Percentiles rank a stretch among this genome's conserved stretches.
Conservation (phyloP, 2,797 vertebrate genomes). For the Bufotes viridis region DNA sequence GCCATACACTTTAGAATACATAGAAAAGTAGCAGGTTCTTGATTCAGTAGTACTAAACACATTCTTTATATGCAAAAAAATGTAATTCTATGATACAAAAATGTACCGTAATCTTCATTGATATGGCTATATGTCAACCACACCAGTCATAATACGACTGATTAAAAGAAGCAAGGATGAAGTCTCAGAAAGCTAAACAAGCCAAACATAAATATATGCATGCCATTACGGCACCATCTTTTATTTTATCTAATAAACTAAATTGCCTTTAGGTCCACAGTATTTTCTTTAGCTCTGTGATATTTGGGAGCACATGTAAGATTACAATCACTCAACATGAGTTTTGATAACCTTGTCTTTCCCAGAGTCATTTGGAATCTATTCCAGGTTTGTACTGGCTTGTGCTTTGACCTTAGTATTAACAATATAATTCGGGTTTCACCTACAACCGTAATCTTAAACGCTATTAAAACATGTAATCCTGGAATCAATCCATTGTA, state of each 20-base stretch:
- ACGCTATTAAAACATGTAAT: conserved; percentile 59
- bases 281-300: conserved; percentile 54
- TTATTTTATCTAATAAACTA: conserved; percentile 55
- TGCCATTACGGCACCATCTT: conserved; percentile 54
- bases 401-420: conserved; percentile 52
- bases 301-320: conserved; percentile 54
- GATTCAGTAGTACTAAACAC: background rate
- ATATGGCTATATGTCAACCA: background rate
- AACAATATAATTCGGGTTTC: conserved; percentile 53
- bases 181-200: conserved; percentile 20
- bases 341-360: conserved; percentile 59
- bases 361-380: conserved; percentile 48
- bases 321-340: conserved; percentile 52
- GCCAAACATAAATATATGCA: conserved; percentile 48
- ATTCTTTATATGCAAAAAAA: background rate
- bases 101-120: background rate
- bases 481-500: conserved; percentile 53
- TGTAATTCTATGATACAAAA: background rate
- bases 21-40: background rate
- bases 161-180: conserved; percentile 14
- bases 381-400: conserved; percentile 46
- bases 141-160: background rate
- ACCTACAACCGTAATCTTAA: conserved; percentile 63
- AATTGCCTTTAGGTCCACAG: conserved; percentile 42
- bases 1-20: background rate